phyloP scores from a whole-genome alignment of 2,113 vertebrate species.

The Mormyrus lacerda region DNA sequence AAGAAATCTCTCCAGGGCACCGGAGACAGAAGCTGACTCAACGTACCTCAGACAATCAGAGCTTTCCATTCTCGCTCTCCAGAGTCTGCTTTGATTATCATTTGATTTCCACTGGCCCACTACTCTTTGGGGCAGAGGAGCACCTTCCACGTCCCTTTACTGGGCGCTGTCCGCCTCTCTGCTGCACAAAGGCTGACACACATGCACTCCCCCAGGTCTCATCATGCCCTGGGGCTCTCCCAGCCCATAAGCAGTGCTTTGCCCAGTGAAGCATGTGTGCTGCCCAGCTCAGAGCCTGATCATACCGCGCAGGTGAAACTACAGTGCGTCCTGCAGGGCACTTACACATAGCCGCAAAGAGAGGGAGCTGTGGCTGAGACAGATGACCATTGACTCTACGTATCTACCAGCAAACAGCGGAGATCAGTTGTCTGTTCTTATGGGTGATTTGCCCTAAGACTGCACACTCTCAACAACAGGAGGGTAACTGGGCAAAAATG shows the following conservation, averaged over 20 bases:
- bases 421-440: not conserved
- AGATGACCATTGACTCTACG: not conserved
- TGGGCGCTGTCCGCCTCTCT: not conserved
- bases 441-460: not conserved
- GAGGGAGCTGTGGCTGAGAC: not conserved
- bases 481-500: not conserved
- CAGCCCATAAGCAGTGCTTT: not conserved
- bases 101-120: constrained; percentile 1
- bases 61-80: not conserved
- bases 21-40: not conserved
- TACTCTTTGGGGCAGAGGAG: not conserved
- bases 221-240: not conserved
- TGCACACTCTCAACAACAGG: not conserved
- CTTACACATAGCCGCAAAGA: not conserved
- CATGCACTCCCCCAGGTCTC: not conserved
- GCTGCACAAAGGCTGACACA: not conserved
- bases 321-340: not conserved
- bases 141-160: not conserved
- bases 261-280: not conserved
- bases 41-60: not conserved
- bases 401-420: not conserved
- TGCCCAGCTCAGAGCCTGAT: not conserved
- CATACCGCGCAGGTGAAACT: not conserved
- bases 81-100: not conserved
- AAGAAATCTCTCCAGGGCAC: constrained; percentile 3